Percentiles rank a stretch among this genome's conserved stretches.
phyloP scores from a whole-genome alignment of 2,113 vertebrate species.

The Ploceus nigricollis region DNA sequence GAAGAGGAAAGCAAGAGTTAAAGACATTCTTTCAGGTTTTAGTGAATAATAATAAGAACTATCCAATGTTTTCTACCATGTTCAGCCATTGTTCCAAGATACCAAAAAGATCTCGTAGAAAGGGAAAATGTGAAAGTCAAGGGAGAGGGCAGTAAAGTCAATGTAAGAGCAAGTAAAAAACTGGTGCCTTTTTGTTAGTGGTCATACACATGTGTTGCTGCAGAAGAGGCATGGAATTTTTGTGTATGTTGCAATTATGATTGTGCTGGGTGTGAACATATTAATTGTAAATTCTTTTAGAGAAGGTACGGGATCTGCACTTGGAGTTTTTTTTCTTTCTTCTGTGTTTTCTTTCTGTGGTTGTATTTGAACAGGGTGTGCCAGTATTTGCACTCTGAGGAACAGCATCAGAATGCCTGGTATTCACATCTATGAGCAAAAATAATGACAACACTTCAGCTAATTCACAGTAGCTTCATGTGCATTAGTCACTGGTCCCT shows the following conservation, averaged over 20 bases:
- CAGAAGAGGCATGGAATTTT: background rate
- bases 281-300: background rate
- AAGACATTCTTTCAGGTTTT: background rate
- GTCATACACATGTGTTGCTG: rapidly evolving
- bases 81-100: background rate
- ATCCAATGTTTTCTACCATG: background rate
- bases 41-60: background rate
- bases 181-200: background rate
- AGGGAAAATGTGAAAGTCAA: background rate
- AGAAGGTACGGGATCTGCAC: background rate
- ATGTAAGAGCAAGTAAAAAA: background rate
- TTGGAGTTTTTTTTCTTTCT: background rate
- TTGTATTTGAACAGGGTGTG: constrained; percentile 4
- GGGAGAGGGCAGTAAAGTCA: background rate
- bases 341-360: constrained; percentile 10
- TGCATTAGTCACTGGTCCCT: background rate
- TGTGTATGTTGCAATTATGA: background rate
- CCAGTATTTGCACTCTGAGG: constrained; percentile 7
- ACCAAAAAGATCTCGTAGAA: background rate
- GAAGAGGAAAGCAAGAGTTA: background rate
- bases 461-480: background rate
- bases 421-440: background rate
- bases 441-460: constrained; percentile 5
- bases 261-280: background rate
- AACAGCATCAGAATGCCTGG: background rate